Base-by-base conservation (phyloP, 2,797 vertebrate genomes). In the Halcyon smyrnensis region DNA sequence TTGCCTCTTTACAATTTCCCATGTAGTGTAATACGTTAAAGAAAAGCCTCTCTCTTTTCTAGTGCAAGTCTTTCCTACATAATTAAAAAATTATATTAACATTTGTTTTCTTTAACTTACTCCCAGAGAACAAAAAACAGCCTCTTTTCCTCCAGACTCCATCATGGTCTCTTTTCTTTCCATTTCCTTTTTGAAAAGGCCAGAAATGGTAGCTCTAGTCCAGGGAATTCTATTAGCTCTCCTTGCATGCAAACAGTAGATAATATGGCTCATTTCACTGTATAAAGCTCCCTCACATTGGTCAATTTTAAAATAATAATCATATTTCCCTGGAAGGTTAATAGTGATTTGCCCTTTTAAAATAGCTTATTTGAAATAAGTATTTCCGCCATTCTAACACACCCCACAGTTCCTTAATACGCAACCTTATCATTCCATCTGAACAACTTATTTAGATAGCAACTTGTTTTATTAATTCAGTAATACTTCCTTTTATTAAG, bases 381-480 rank as follows among this genome's bases (percentile, higher is more conserved):
- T 37, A 56, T 63, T 90, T 79, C 62, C 67, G 43, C 11, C 2
- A 1, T 43, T 82, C 32, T 46, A 84, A 59, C 17, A 54, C 19
- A 75, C 7, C 4, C 17, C 1, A 1, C 19, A 53, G 6, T 45
- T 81, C 21, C 54, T n/a, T 63, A 54, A 74, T 34, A 43, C 0
- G 0, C 17, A 82, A 53, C 1, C 6, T 83, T 56, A 64, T 68
- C 21, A 24, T 43, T 80, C 30, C 30, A 73, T n/a, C 24, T 37
- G 20, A 78, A 41, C 39, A 13, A 67, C 25, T 59, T 43, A 63
- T 28, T 57, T 45, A 23, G 25, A 36, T 36, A 84, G 62, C 8
- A 75, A 50, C 32, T 3, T 8, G 5, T 7, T 92, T 88, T 64
- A 41, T 63, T 70, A 53, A 54, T 39, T n/a, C 60, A 84, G 24